Evolutionary conservation across 2,113 vertebrate genomes (phyloP).

Genomic region (Macheiramphus alcinus): DNA sequence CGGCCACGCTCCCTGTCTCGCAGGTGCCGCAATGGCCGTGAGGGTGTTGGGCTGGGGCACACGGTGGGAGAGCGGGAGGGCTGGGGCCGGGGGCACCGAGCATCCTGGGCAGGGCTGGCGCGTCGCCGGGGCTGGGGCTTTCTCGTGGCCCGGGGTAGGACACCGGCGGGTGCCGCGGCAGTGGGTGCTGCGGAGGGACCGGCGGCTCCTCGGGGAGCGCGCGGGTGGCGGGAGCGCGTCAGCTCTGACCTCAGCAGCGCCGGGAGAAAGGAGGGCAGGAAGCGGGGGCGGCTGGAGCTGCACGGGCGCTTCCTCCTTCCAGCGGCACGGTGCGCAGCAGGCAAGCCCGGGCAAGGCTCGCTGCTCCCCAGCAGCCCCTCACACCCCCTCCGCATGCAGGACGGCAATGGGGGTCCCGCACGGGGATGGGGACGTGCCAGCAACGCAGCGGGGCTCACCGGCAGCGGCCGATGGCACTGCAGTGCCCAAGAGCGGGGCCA

Average conservation of each 20-base stretch:
- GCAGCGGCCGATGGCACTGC: not conserved
- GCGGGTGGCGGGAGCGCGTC: not conserved
- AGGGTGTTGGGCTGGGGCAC: fast-evolving
- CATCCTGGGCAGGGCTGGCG: fast-evolving
- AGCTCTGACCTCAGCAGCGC: slow-evolving; percentile 34
- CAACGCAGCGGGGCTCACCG: fast-evolving
- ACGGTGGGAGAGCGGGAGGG: not conserved
- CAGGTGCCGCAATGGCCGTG: not conserved
- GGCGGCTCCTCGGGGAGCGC: not conserved
- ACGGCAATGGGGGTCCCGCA: fast-evolving
- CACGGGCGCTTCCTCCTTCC: slow-evolving; percentile 24
- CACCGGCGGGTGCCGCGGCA: not conserved
- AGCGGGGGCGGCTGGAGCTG: slow-evolving; percentile 27
- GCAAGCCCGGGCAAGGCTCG: not conserved
- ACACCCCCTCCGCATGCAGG: fast-evolving
- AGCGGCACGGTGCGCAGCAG: fast-evolving
- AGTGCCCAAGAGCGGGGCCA: fast-evolving
- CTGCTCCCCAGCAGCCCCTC: not conserved
- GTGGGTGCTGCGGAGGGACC: not conserved
- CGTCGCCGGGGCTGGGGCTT: too few species aligned
- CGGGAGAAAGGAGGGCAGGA: slow-evolving; percentile 51
- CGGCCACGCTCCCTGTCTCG: fast-evolving
- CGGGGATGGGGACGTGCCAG: fast-evolving
- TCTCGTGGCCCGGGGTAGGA: not conserved
- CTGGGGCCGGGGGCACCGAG: fast-evolving